Conservation (phyloP, 1,140 invertebrate species). For the Melanaphis sacchari region DNA sequence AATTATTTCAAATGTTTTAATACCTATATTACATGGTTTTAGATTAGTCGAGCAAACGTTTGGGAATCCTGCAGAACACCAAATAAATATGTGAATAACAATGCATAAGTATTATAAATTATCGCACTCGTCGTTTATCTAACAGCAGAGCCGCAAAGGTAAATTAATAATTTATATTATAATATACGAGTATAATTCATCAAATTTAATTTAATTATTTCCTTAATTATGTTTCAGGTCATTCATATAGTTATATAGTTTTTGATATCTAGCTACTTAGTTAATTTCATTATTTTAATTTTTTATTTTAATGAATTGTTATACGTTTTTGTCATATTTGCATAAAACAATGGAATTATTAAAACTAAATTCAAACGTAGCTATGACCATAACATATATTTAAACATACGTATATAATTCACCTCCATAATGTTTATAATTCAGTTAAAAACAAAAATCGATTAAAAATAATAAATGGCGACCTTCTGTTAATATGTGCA, state of each 20-base stretch:
- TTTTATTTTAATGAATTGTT: not conserved
- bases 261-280: not conserved
- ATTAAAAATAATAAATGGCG: not conserved
- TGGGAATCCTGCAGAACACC: not conserved
- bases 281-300: not conserved
- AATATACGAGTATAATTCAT: not conserved
- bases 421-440: not conserved
- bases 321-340: not conserved
- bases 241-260: not conserved
- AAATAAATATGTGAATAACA: not conserved
- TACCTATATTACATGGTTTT: not conserved
- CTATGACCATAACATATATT: not conserved
- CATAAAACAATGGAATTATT: constrained; percentile 14
- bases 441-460: not conserved
- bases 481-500: not conserved
- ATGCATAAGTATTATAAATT: no score
- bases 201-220: constrained; percentile 27
- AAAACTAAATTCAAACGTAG: not conserved
- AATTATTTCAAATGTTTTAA: not conserved
- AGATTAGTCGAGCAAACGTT: not conserved
- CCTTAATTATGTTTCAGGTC: constrained; percentile 7
- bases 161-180: not conserved
- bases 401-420: not conserved
- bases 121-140: not conserved
- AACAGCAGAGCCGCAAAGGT: not conserved